A percentile compares a stretch with the other conserved stretches of the same genome.
These are phyloP conservation scores for Pardosa pseudoannulata DNA, from an alignment of 2,888 invertebrate species.

Conservation along the genomic window DNA sequence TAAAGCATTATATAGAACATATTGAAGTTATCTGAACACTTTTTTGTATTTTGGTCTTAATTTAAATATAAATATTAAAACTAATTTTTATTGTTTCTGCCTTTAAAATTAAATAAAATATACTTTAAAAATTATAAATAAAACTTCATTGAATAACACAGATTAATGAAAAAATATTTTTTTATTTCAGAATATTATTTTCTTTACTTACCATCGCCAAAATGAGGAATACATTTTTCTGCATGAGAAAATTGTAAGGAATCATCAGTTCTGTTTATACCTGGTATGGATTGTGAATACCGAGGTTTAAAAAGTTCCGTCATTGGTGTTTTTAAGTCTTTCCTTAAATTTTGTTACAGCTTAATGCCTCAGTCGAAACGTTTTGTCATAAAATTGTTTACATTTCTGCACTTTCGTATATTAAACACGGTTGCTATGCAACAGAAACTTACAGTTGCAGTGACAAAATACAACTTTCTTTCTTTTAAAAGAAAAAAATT, in stretches of 20 bases:
- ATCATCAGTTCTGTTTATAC: constrained; percentile 51
- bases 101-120: too few relatives aligned
- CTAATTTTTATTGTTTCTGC: too few relatives aligned
- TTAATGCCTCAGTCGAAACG: neutral
- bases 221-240: constrained; percentile 29
- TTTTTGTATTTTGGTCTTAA: too few relatives aligned
- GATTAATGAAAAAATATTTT: too few relatives aligned
- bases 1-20: too few relatives aligned
- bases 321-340: neutral
- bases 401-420: neutral
- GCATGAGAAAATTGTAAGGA: constrained; percentile 23
- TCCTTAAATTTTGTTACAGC: neutral
- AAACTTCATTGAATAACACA: too few relatives aligned
- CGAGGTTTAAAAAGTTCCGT: constrained; percentile 24
- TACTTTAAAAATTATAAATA: too few relatives aligned
- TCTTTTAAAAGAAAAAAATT: too few relatives aligned
- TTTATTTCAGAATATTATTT: too few relatives aligned
- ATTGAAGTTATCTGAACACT: too few relatives aligned
- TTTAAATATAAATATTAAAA: too few relatives aligned
- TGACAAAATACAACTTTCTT: neutral
- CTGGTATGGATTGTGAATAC: constrained; percentile 46
- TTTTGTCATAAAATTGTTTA: neutral
- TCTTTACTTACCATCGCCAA: constrained; percentile 46
- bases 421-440: neutral
- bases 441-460: neutral